Evolutionary conservation across 2,113 vertebrate species (phyloP), one percentile per base, ranked within the genome.

Genomic region (Lasiurus cinereus): DNA sequence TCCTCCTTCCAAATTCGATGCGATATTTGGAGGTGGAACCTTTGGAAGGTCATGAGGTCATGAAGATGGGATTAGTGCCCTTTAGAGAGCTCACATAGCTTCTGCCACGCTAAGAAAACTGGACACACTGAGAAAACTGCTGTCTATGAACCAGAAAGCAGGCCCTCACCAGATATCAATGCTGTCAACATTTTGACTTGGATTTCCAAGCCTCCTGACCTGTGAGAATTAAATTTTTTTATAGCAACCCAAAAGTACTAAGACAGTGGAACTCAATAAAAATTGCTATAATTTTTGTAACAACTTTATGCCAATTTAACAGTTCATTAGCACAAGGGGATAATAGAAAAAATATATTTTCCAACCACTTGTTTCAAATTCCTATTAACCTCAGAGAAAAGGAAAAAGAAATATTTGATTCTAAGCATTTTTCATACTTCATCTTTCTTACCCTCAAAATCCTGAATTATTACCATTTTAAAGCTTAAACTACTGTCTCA

Each of bases 391-490:
- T 73, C 77, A 56, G 31, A 93, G 9, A 92, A 79, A 79, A 33
- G 18, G 36, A 10, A 3, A 90, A 67, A 88, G 46, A 36, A 39
- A 19, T n/a, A 83, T 84, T 24, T 36, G 15, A 95, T 59, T 67
- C 4, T 54, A 67, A 72, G 19, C 15, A 67, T 52, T 78, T 84
- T 83, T 86, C 31, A 64, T 78, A 64, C 43, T 84, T 93, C 62
- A 93, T 54, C 31, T 54, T 72, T 85, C 54, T 70, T 89, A 80
- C 18, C 27, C 78, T 36, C n/a, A 95, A 82, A 94, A 77, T 2
- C 5, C 2, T 88, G 31, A 67, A 33, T 66, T 79, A 22, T 13
- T 39, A 46, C 12, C 54, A 46, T 72, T 91, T 39, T 78, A 93
- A 83, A 91, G 21, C 27, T 84, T 31, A 67, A 21, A 87, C 79